Conservation (phyloP, 2,797 vertebrate genomes). For the Acrossocheilus wenchowensis region DNA sequence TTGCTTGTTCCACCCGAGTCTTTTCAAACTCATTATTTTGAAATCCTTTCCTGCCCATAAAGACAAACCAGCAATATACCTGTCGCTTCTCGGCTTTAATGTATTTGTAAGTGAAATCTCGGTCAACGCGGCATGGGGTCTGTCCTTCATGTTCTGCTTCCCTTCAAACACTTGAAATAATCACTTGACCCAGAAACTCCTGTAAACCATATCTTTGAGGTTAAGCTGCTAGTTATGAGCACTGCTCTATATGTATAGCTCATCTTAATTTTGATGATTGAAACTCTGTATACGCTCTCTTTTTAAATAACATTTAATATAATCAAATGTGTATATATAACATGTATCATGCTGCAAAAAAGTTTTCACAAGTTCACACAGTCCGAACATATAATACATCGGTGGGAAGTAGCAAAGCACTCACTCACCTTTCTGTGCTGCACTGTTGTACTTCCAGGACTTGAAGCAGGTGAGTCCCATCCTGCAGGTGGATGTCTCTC, state of each 20-base stretch:
- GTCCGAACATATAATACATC: background rate
- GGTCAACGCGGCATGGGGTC: background rate
- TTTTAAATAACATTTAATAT: background rate
- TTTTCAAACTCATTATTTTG: background rate
- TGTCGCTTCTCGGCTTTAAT: background rate
- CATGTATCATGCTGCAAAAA: background rate
- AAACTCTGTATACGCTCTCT: background rate
- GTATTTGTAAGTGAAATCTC: background rate
- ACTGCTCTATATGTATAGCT: background rate
- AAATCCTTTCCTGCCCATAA: background rate
- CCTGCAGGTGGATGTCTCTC: slow-evolving; percentile 66
- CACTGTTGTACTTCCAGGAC: slow-evolving; percentile 81
- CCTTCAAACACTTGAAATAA: background rate
- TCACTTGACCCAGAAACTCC: background rate
- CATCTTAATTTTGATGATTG: background rate
- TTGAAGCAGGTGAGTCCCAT: slow-evolving; percentile 87
- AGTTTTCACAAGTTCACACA: background rate
- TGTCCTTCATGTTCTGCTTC: background rate
- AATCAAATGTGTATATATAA: background rate
- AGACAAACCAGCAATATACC: background rate
- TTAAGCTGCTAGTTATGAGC: background rate
- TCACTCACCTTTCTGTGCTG: slow-evolving; percentile 78
- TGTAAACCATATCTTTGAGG: background rate
- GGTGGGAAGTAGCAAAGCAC: background rate
- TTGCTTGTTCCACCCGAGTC: background rate